Percentiles rank a stretch among this genome's conserved stretches.
These are phyloP conservation scores for Glaucidium brasilianum DNA, from an alignment of 2,113 vertebrate genomes.

Conservation along the genomic window DNA sequence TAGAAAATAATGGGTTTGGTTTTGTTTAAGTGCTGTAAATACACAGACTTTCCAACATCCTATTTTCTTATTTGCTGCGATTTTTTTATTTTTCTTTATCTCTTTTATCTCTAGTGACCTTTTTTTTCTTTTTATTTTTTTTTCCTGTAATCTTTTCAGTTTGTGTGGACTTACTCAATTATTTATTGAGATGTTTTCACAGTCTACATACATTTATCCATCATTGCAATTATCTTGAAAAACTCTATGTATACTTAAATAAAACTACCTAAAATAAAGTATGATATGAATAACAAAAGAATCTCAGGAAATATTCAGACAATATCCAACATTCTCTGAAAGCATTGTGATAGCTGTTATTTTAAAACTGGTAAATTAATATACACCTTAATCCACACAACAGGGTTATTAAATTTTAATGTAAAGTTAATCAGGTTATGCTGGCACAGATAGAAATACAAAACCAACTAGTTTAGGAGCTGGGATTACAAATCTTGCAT, in stretches of 20 bases:
- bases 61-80: neutral
- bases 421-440: neutral
- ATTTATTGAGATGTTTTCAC: neutral
- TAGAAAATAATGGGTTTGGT: fast-evolving
- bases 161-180: neutral
- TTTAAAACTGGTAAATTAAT: neutral
- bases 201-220: neutral
- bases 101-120: neutral
- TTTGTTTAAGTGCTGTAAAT: neutral
- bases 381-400: neutral
- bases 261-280: neutral
- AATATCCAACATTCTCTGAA: neutral
- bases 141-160: neutral
- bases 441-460: neutral
- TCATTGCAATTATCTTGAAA: neutral
- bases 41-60: fast-evolving
- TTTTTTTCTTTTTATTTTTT: neutral
- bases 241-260: neutral
- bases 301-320: neutral
- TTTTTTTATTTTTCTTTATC: neutral
- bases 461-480: neutral
- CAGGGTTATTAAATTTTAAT: neutral
- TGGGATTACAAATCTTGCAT: neutral
- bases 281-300: neutral
- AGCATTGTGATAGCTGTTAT: neutral